Percentiles rank a stretch among this genome's conserved stretches.
These are phyloP conservation scores for Halocaridina rubra DNA, from an alignment of 2,888 invertebrate genomes.

Conservation along the genomic window DNA sequence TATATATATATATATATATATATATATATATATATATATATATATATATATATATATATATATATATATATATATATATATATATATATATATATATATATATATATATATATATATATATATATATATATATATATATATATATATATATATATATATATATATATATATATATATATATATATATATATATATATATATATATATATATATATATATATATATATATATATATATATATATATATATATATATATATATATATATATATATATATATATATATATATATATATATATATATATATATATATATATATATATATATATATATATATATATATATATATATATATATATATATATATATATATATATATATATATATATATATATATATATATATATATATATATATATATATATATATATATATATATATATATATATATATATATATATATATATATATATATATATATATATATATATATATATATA, in stretches of 20 bases:
- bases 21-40: not conserved
- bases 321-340: not conserved
- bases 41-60: not conserved
- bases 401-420: not conserved
- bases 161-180: not conserved
- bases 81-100: not conserved
- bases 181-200: not conserved
- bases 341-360: not conserved
- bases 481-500: not conserved
- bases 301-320: not conserved
- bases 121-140: not conserved
- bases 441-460: not conserved
- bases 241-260: not conserved
- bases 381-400: not conserved
- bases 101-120: not conserved
- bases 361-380: not conserved
- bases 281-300: not conserved
- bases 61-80: not conserved
- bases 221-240: not conserved
- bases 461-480: not conserved
- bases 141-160: not conserved
- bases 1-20: not conserved
- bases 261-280: not conserved
- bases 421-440: not conserved
- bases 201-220: not conserved